Evolutionary conservation across 2,888 invertebrate species (phyloP).

Genomic region (Tethea ocularis): DNA sequence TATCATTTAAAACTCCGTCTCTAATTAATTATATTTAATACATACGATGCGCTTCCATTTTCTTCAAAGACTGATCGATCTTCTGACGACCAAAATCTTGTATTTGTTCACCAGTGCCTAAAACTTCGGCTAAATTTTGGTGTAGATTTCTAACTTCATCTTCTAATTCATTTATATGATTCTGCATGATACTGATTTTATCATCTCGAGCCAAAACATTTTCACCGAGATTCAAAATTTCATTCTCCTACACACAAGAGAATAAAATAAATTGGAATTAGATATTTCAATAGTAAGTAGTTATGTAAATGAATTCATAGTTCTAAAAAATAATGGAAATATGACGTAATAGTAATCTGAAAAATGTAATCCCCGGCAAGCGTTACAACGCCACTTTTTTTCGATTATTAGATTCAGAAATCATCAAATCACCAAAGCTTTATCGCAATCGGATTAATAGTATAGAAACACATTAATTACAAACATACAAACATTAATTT

Average conservation of each 20-base stretch:
- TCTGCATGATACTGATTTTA: constrained; percentile 67
- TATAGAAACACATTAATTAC: no score
- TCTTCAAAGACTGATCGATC: constrained; percentile 55
- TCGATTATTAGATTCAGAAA: no score
- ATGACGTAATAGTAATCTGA: no score
- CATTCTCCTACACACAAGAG: constrained; percentile 53
- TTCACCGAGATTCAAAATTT: constrained; percentile 54
- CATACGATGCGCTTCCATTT: constrained; percentile 74
- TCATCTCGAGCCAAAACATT: constrained; percentile 57
- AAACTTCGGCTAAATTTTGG: constrained; percentile 45
- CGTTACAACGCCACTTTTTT: no score
- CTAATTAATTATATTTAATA: constrained; percentile 10
- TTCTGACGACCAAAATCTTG: constrained; percentile 52
- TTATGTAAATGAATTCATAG: no score
- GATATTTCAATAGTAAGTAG: no score
- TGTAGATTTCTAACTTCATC: constrained; percentile 66
- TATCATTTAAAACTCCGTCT: no score
- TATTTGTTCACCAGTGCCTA: constrained; percentile 63
- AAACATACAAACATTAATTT: no score
- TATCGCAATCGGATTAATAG: no score
- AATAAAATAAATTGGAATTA: background rate
- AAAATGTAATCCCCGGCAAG: no score
- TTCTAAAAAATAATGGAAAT: no score
- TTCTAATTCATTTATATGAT: constrained; percentile 68
- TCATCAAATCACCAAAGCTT: no score